These are phyloP conservation scores for Chelonus formosanus DNA, from an alignment of 2,888 invertebrate species.

Conservation along the genomic window DNA sequence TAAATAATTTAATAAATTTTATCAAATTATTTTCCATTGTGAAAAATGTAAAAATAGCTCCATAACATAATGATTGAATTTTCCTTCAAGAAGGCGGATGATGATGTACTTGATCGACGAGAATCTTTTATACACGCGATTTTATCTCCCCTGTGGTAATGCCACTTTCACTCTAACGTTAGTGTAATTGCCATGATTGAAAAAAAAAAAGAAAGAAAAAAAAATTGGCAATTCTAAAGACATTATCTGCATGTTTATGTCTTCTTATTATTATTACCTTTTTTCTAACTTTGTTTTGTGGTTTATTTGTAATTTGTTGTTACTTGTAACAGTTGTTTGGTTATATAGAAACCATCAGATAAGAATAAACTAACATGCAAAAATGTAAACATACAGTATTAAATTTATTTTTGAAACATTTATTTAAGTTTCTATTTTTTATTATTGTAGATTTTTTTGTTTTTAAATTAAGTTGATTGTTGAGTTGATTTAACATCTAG, in stretches of 20 bases:
- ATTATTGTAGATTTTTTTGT: background rate
- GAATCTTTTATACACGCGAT: constrained; percentile 18
- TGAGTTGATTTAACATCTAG: background rate
- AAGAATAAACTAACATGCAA: no score
- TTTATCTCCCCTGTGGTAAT: constrained; percentile 20
- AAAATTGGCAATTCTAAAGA: no score
- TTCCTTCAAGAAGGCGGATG: constrained; percentile 6
- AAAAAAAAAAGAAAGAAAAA: constrained; percentile 1
- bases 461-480: background rate
- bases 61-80: constrained; percentile 5
- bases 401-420: no score
- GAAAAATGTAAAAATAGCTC: background rate
- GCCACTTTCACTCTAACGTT: constrained; percentile 23
- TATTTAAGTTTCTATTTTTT: no score
- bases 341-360: no score
- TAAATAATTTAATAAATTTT: background rate
- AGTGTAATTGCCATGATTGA: constrained; percentile 9
- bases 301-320: constrained; percentile 1
- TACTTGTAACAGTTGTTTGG: background rate
- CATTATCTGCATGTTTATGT: no score
- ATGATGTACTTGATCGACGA: constrained; percentile 24
- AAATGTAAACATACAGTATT: no score
- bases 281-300: no score
- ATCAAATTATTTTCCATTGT: background rate
- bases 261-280: no score